Evolutionary conservation across 2,888 invertebrate species (phyloP).

Genomic region (Drosophila koepferae): DNA sequence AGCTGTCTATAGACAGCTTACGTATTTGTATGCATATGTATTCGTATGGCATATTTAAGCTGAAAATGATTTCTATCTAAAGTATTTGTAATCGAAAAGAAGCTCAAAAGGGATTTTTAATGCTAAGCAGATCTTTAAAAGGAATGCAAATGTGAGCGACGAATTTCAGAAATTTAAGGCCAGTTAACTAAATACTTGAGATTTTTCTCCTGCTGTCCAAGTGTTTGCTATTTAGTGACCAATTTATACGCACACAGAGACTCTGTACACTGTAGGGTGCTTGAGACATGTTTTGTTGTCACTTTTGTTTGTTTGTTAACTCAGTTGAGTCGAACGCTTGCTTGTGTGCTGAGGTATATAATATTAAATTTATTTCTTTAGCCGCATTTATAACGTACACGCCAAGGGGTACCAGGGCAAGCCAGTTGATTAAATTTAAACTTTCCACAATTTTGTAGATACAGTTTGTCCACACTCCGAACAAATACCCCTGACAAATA

Average conservation of each 20-base stretch:
- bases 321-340: constrained; percentile 4
- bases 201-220: neutral
- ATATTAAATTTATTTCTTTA: constrained; percentile 14
- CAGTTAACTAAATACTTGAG: constrained; percentile 4
- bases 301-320: constrained; percentile 17
- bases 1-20: constrained; percentile 42
- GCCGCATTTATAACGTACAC: constrained; percentile 19
- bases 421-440: constrained; percentile 49
- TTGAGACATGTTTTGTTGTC: constrained; percentile 23
- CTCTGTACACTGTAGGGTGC: neutral
- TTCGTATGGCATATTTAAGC: constrained; percentile 21
- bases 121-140: neutral
- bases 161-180: neutral
- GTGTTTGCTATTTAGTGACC: neutral
- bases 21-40: constrained; percentile 17
- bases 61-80: constrained; percentile 13
- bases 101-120: constrained; percentile 3
- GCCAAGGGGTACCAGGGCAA: constrained; percentile 13
- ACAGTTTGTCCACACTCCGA: constrained; percentile 25
- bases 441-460: constrained; percentile 19
- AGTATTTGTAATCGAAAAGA: constrained; percentile 6
- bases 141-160: neutral
- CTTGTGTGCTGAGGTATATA: constrained; percentile 18
- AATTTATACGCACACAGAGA: constrained; percentile 4
- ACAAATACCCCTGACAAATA: constrained; percentile 48